Conservation (phyloP, 1,140 invertebrate species). For the Magallana gigas region DNA sequence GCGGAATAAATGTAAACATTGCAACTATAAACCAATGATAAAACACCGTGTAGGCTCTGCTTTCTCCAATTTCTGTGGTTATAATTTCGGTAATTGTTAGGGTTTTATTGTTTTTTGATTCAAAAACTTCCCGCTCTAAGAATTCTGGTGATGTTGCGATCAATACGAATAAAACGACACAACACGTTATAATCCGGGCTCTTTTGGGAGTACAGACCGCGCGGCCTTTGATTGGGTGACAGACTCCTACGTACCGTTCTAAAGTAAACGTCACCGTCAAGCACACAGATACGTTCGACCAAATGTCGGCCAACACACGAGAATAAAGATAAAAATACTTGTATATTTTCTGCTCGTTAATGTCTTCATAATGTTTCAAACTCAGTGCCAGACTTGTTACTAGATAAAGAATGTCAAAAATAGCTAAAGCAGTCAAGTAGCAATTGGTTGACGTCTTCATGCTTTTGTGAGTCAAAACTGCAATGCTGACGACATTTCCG, state of each 20-base stretch:
- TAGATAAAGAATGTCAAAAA: conserved; percentile 86
- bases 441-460: conserved; percentile 88
- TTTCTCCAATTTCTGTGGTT: conserved; percentile 44
- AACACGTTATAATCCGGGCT: conserved; percentile 58
- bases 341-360: conserved; percentile 69
- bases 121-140: conserved; percentile 61
- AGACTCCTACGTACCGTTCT: conserved; percentile 88
- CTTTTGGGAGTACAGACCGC: conserved; percentile 83
- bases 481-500: conserved; percentile 72
- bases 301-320: conserved; percentile 84
- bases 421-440: conserved; percentile 87
- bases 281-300: conserved; percentile 86
- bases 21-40: conserved; percentile 55
- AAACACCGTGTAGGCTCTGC: conserved; percentile 33
- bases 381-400: conserved; percentile 86
- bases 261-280: conserved; percentile 88
- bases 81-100: background rate
- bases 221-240: conserved; percentile 87
- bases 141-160: conserved; percentile 64
- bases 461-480: conserved; percentile 85
- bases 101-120: conserved; percentile 23
- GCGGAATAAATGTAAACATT: conserved; percentile 54
- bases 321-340: conserved; percentile 78
- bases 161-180: conserved; percentile 57
- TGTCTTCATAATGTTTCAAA: conserved; percentile 85